These are phyloP conservation scores for Thalassarche chlororhynchos DNA, from an alignment of 2,113 vertebrate species.

Conservation along the genomic window DNA sequence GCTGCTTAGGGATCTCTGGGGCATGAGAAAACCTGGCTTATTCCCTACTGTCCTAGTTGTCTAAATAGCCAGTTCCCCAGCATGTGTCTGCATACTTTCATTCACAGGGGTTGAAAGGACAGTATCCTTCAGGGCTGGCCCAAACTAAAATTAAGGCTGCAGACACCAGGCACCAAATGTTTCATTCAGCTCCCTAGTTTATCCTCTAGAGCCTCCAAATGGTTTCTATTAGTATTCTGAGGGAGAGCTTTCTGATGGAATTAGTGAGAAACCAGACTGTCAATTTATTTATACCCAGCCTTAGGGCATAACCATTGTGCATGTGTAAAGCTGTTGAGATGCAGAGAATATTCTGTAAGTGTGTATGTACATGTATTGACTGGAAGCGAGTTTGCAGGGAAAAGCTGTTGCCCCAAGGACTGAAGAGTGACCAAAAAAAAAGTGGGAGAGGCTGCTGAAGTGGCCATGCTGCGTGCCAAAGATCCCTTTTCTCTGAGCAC, in stretches of 20 bases:
- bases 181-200: not conserved
- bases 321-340: conserved; percentile 44
- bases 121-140: not conserved
- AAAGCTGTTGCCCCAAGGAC: not conserved
- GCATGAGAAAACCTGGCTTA: not conserved
- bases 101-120: not conserved
- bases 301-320: conserved; percentile 38
- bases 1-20: not conserved
- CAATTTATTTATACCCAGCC: conserved; percentile 69
- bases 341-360: conserved; percentile 6
- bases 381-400: conserved; percentile 8
- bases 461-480: not conserved
- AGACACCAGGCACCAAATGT: not conserved
- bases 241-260: conserved; percentile 26
- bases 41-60: not conserved
- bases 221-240: conserved; percentile 51
- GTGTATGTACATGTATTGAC: not conserved
- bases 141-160: conserved; percentile 16
- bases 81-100: not conserved
- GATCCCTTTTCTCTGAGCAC: not conserved
- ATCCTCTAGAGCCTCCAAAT: not conserved
- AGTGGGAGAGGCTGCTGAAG: not conserved
- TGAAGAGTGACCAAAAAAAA: not conserved
- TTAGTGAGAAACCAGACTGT: conserved; percentile 60
- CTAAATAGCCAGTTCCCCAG: not conserved